Percentiles rank a stretch among this genome's conserved stretches.
Conservation (phyloP, 2,113 vertebrate species). For the Mystacornis crossleyi region DNA sequence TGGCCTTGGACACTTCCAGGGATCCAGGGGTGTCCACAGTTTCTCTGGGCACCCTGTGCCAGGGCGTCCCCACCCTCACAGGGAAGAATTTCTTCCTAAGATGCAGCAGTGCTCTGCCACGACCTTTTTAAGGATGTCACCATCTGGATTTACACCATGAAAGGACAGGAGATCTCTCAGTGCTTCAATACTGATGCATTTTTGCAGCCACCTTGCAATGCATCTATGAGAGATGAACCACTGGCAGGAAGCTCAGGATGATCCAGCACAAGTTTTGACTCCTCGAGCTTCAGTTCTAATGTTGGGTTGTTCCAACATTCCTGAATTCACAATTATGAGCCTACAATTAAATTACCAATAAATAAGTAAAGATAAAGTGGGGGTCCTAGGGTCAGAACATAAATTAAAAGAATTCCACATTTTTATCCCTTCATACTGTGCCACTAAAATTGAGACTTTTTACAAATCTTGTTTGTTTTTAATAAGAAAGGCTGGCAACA, state of each 20-base stretch:
- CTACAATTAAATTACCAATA: background rate
- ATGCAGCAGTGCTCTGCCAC: background rate
- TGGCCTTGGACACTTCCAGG: background rate
- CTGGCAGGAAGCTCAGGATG: background rate
- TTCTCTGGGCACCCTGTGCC: background rate
- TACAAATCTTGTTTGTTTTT: background rate
- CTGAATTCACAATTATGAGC: background rate
- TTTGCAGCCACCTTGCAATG: background rate
- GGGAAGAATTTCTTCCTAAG: background rate
- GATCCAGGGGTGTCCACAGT: background rate
- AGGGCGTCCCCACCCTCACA: rapidly evolving
- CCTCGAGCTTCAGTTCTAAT: background rate
- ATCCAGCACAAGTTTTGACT: background rate
- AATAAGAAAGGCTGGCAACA: background rate
- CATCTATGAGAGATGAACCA: background rate
- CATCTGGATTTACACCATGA: background rate
- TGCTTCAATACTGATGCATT: background rate
- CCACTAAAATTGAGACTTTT: background rate
- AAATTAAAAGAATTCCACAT: background rate
- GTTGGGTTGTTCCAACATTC: background rate
- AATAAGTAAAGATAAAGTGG: background rate
- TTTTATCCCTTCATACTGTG: background rate
- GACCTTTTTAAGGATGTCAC: background rate
- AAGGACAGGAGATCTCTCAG: background rate
- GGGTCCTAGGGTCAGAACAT: background rate